phyloP scores from a whole-genome alignment of 2,888 invertebrate genomes.

The Prenolepis imparis region DNA sequence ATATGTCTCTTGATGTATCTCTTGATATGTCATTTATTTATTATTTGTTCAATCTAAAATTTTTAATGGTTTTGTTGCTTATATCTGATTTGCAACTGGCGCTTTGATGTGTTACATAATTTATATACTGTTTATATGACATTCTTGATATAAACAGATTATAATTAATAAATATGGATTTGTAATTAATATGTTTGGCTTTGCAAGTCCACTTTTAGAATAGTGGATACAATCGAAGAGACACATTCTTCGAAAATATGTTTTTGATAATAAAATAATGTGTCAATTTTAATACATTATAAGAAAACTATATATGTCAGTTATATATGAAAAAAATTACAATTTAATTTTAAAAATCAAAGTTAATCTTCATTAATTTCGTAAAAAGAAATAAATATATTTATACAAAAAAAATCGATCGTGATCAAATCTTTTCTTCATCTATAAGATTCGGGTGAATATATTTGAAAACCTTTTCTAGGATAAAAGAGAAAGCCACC shows the following conservation, averaged over 20 bases:
- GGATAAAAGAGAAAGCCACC: background rate
- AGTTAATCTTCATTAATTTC: too few species aligned
- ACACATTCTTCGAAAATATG: background rate
- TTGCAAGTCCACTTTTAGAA: background rate
- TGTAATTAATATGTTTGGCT: background rate
- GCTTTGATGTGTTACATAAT: background rate
- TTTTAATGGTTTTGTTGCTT: background rate
- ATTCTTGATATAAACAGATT: background rate
- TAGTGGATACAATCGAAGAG: background rate
- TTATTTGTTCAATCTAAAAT: background rate
- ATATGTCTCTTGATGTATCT: background rate
- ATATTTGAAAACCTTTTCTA: background rate
- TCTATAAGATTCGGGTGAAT: background rate
- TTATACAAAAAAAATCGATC: too few species aligned
- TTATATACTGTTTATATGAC: background rate
- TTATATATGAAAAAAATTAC: background rate
- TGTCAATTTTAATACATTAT: background rate
- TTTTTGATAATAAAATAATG: background rate
- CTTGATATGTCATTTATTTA: background rate
- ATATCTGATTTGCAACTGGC: background rate
- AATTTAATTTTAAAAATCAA: too few species aligned
- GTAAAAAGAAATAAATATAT: too few species aligned
- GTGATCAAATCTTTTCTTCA: background rate
- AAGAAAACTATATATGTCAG: background rate
- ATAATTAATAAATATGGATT: background rate